Conservation (phyloP, 2,113 vertebrate genomes). For the Choloepus hoffmanni region DNA sequence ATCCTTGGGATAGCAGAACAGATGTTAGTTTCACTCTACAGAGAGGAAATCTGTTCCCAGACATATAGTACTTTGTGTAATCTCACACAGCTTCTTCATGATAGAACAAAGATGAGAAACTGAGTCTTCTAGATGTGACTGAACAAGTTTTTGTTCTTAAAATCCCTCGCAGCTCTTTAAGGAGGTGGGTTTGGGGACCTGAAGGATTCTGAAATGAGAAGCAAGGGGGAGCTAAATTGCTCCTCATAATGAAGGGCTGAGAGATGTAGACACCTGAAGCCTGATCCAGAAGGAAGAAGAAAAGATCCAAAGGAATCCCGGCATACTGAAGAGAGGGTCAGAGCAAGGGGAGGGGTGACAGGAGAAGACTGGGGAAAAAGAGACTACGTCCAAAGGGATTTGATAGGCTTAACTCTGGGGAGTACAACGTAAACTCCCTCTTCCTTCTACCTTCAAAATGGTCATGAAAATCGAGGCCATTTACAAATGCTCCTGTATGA, state of each 20-base stretch:
- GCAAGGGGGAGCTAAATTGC: neutral
- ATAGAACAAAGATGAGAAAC: slow-evolving; percentile 24
- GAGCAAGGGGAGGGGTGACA: neutral
- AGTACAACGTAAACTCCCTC: neutral
- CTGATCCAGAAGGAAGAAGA: neutral
- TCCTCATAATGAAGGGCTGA: neutral
- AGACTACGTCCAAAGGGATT: no score
- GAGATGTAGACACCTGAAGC: neutral
- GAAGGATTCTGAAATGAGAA: neutral
- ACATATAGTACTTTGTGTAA: neutral
- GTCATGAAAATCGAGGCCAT: neutral
- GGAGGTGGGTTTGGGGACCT: neutral
- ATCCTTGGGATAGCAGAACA: neutral
- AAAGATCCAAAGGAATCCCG: neutral
- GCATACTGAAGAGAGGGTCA: rapidly evolving
- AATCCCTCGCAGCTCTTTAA: neutral
- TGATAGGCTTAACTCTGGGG: neutral
- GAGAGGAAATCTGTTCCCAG: neutral
- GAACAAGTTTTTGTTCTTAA: neutral
- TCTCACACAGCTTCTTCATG: neutral
- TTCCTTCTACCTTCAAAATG: neutral
- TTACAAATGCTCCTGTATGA: neutral
- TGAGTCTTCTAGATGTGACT: neutral
- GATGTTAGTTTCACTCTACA: neutral
- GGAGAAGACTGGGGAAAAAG: neutral